Conservation (phyloP, 2,888 invertebrate species). For the Chydorus sphaericus region DNA sequence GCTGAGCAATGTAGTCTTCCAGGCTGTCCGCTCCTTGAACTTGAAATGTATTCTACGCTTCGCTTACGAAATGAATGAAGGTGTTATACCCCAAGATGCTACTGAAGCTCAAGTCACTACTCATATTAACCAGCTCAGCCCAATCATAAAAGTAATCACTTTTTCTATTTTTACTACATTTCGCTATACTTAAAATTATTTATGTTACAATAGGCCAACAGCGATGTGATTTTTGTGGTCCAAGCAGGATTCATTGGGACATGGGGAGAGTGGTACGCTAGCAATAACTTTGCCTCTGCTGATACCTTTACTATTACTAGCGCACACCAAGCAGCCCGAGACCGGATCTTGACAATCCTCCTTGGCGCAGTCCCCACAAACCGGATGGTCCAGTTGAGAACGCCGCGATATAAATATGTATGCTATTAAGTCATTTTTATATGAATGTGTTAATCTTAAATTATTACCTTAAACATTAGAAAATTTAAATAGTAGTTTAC, state of each 20-base stretch:
- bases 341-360: not conserved
- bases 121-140: conserved; percentile 5
- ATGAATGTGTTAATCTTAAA: not conserved
- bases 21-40: not conserved
- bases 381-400: not conserved
- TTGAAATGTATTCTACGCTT: conserved; percentile 6
- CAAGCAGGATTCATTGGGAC: conserved; percentile 10
- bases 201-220: not conserved
- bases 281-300: conserved; percentile 2
- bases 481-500: not conserved
- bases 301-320: not conserved
- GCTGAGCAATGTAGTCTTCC: not conserved
- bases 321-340: not conserved
- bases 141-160: not conserved
- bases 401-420: not conserved
- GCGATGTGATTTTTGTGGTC: not conserved
- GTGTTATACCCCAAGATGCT: not conserved
- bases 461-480: not conserved
- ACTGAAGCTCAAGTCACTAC: not conserved
- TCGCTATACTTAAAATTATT: not conserved
- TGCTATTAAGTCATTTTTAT: not conserved
- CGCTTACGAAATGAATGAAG: not conserved
- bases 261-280: conserved; percentile 7
- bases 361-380: not conserved
- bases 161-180: not conserved